These are phyloP conservation scores for Trilocha varians DNA, from an alignment of 2,888 invertebrate species.

Conservation along the genomic window DNA sequence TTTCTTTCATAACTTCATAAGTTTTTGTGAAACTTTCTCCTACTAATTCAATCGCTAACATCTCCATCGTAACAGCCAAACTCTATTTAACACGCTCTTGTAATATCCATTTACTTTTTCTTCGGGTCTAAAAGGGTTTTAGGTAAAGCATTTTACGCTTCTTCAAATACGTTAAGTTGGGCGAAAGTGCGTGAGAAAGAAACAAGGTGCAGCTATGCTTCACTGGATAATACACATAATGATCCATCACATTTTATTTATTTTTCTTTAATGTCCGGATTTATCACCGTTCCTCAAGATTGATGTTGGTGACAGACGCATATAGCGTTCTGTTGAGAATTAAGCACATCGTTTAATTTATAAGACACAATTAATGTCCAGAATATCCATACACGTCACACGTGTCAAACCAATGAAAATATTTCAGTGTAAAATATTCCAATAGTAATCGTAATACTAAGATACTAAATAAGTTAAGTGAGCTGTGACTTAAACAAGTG, in stretches of 20 bases:
- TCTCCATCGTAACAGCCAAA: slow-evolving; percentile 9
- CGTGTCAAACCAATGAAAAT: background rate
- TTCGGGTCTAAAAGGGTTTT: slow-evolving; percentile 37
- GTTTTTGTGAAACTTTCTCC: background rate
- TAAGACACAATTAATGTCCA: slow-evolving; percentile 33
- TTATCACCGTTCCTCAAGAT: slow-evolving; percentile 46
- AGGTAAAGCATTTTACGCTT: slow-evolving; percentile 37
- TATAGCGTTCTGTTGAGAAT: too few species aligned
- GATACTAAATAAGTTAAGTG: too few species aligned
- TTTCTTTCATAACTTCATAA: too few species aligned
- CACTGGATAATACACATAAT: slow-evolving; percentile 39
- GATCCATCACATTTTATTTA: slow-evolving; percentile 48
- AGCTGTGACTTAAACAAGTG: too few species aligned
- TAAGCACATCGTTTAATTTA: too few species aligned
- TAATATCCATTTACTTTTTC: slow-evolving; percentile 30
- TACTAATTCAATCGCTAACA: slow-evolving; percentile 7
- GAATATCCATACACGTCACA: slow-evolving; percentile 21
- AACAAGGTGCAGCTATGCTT: slow-evolving; percentile 43
- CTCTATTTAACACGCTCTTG: slow-evolving; percentile 12
- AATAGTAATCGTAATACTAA: too few species aligned
- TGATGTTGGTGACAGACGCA: slow-evolving; percentile 42
- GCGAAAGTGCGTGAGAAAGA: slow-evolving; percentile 50
- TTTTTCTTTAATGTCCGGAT: slow-evolving; percentile 42
- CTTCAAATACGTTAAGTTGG: slow-evolving; percentile 34
- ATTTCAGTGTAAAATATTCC: too few species aligned